phyloP scores from a whole-genome alignment of 2,113 vertebrate species.

The Nycticebus coucang region DNA sequence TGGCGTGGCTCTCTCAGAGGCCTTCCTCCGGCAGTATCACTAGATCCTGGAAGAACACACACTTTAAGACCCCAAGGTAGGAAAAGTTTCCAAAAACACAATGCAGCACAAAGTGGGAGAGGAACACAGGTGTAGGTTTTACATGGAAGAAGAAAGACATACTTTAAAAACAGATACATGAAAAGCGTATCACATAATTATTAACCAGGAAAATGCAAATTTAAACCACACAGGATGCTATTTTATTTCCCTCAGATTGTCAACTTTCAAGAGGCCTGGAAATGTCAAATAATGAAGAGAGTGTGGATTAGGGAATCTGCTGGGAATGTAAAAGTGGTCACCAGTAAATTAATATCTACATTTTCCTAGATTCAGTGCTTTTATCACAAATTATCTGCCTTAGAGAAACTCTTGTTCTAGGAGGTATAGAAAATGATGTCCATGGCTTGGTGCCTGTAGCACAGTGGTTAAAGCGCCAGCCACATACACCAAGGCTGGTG shows the following conservation, averaged over 20 bases:
- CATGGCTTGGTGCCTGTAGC: not conserved
- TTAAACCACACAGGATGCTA: not conserved
- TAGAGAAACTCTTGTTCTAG: not conserved
- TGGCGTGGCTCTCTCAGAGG: not conserved
- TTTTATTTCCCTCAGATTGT: not conserved
- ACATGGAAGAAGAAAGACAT: not conserved
- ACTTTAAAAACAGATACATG: not conserved
- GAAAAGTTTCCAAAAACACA: not conserved
- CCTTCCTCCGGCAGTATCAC: not conserved
- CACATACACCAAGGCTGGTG: too few relatives aligned
- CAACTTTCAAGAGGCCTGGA: not conserved
- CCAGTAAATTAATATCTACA: not conserved
- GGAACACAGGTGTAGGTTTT: not conserved
- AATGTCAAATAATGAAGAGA: not conserved
- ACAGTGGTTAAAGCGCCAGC: too few relatives aligned
- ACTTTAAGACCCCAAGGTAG: not conserved
- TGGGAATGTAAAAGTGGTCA: not conserved
- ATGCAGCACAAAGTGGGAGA: not conserved
- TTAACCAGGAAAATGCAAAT: not conserved
- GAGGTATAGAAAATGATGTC: not conserved
- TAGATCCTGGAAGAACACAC: not conserved
- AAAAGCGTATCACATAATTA: not conserved
- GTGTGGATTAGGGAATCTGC: not conserved
- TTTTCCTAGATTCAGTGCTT: not conserved
- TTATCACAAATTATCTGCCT: not conserved